phyloP scores from a whole-genome alignment of 2,888 invertebrate genomes.

The Clanis bilineata region DNA sequence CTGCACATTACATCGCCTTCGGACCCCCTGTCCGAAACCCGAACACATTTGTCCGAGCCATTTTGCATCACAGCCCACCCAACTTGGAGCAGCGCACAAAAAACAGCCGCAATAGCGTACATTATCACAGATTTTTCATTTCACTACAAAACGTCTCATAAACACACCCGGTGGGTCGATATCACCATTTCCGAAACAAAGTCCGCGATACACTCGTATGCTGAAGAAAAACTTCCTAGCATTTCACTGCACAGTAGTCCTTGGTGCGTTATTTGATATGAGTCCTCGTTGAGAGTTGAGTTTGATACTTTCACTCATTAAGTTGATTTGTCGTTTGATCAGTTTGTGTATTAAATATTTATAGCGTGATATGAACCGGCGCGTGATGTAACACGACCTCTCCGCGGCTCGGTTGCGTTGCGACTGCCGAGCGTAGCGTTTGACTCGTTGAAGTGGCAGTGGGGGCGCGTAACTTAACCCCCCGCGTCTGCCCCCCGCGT shows the following conservation, averaged over 20 bases:
- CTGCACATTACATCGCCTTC: constrained; percentile 84
- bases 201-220: constrained; percentile 70
- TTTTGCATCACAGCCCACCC: constrained; percentile 80
- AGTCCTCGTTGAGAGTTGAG: constrained; percentile 43
- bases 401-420: constrained; percentile 69
- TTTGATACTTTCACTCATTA: constrained; percentile 52
- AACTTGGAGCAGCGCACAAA: constrained; percentile 80
- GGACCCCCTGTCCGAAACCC: constrained; percentile 65
- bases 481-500: constrained; percentile 51
- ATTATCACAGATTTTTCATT: constrained; percentile 81
- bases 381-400: constrained; percentile 58
- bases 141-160: constrained; percentile 79
- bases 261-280: constrained; percentile 29
- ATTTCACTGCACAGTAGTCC: constrained; percentile 77
- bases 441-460: constrained; percentile 69
- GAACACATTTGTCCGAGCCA: constrained; percentile 77
- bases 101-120: constrained; percentile 67
- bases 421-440: constrained; percentile 71
- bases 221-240: constrained; percentile 74
- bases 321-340: constrained; percentile 50
- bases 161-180: constrained; percentile 81
- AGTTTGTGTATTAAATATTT: constrained; percentile 74
- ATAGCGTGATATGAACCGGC: constrained; percentile 67
- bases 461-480: constrained; percentile 68
- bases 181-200: constrained; percentile 82